Evolutionary conservation across 2,797 vertebrate genomes (phyloP), one percentile per base, ranked within the genome.

Genomic region (Scleropages formosus): DNA sequence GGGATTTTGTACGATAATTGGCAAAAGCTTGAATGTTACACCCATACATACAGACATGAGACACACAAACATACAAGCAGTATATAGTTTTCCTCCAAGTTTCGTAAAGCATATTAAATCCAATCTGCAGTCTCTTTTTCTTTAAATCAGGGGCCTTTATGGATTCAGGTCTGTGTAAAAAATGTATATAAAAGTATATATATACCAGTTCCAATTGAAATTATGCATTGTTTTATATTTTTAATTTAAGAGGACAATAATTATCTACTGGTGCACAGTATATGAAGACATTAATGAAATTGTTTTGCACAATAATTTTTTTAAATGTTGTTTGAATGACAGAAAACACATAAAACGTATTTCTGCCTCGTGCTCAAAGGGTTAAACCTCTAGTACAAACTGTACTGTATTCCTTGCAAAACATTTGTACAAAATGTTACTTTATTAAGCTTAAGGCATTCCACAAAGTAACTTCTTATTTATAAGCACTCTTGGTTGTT

Each of bases 351-450:
- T 65, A 24, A 84, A 82, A 86, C 90, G 62, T 91, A 88, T 91
- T 90, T 88, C 86, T 93, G 94, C 93, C 94, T 94, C 94, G 94
- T 95, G 95, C 95, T 97, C 95, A 94, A 97, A 96, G 95, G 94
- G 96, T 96, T 96, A 98, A 97, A 95, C 92, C 90, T 94, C 93
- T 95, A 93, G 91, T 92, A 89, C 85, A 88, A 84, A 82, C 86
- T 88, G 87, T 93, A 93, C 92, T 93, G 92, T 92, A 93, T 94
- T 94, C 90, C 92, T 92, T 94, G 96, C 77, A 91, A 88, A 92
- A 94, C 93, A 93, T 95, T 95, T 96, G 95, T 98, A 96, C 94
- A 96, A 96, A 96, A 95, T 94, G 94, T 95, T 95, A 95, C 96
- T 96, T 92, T 96, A 96, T 72, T 46, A 93, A 87, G 93, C 90